These are phyloP conservation scores for Novumbra hubbsi DNA, from an alignment of 2,797 vertebrate genomes.

Conservation along the genomic window DNA sequence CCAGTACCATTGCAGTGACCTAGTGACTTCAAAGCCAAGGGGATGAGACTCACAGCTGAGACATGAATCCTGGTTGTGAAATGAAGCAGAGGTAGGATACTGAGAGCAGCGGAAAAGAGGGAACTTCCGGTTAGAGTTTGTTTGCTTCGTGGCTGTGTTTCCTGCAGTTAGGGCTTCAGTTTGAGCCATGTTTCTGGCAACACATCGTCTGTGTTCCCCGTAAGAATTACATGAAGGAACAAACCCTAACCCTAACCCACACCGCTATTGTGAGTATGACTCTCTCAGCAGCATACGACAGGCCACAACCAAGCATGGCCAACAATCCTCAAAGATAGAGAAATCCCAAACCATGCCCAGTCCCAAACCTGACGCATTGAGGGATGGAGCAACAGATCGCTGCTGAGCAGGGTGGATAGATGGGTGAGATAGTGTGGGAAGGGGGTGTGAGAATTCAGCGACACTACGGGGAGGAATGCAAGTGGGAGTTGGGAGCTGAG, in stretches of 20 bases:
- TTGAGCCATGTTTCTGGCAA: neutral
- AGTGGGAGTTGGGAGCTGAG: slow-evolving; percentile 4
- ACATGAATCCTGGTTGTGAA: neutral
- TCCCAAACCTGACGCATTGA: neutral
- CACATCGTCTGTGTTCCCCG: neutral
- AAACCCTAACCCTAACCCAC: neutral
- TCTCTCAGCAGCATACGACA: neutral
- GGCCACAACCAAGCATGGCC: neutral
- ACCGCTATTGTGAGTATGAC: neutral
- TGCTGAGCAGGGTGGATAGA: neutral
- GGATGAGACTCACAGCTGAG: neutral
- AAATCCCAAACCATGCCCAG: neutral
- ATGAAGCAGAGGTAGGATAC: neutral
- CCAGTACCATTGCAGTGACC: neutral
- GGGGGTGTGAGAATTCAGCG: neutral
- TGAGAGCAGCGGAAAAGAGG: neutral
- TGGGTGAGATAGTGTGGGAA: neutral
- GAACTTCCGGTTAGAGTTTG: neutral
- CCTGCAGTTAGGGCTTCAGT: neutral
- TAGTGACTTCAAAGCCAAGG: neutral
- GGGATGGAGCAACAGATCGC: neutral
- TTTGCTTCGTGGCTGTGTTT: neutral
- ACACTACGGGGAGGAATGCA: slow-evolving; percentile 1
- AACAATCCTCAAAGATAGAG: neutral
- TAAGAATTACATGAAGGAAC: neutral